Evolutionary conservation across 2,113 vertebrate genomes (phyloP), one percentile per base, ranked within the genome.

Genomic region (Oncorhynchus keta): DNA sequence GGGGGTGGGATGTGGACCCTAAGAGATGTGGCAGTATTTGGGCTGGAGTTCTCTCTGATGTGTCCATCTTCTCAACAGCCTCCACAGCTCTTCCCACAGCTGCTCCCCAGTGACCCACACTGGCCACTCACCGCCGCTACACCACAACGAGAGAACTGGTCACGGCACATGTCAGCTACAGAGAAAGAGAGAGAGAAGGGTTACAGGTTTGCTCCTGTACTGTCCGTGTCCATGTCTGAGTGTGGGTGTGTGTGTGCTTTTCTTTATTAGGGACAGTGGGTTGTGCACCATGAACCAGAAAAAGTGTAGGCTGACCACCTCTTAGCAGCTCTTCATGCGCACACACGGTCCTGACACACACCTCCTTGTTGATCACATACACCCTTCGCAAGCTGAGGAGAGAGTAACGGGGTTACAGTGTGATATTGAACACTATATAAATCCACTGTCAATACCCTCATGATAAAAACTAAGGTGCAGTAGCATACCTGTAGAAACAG

Each of bases 301-400:
- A 1, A 20, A 26, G 4, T 18, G 24, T 6, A 9, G 26, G 30
- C 8, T 22, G 8, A 62, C 81, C 84, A 98, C 97, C 97, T 95
- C 95, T 89, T 74, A 99, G 94, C 73, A 99, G 94, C 85, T 99
- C 97, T 75, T 99, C 97, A 0, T 98, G 97, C 26, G 96, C 96
- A 1, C 97, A 99, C 68, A 99, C 95, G 0, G 96, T 98, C 84
- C 97, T 95, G 85, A 97, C 91, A 0, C 97, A 99, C 61, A 99
- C 94, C 89, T 99, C 97, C 89, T 94, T 98, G 89, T 99, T 99
- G 89, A 99, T 94, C 4, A 99, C 92, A 0, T 98, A 99, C 59
- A 98, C 93, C 1, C 97, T 93, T 70, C 96, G 94, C 85, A 97
- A 94, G 90, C 97, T 98, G 83, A 72, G 76, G 45, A 73, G 75